Evolutionary conservation across 2,888 invertebrate genomes (phyloP).

Genomic region (Ceraclea dissimilis): DNA sequence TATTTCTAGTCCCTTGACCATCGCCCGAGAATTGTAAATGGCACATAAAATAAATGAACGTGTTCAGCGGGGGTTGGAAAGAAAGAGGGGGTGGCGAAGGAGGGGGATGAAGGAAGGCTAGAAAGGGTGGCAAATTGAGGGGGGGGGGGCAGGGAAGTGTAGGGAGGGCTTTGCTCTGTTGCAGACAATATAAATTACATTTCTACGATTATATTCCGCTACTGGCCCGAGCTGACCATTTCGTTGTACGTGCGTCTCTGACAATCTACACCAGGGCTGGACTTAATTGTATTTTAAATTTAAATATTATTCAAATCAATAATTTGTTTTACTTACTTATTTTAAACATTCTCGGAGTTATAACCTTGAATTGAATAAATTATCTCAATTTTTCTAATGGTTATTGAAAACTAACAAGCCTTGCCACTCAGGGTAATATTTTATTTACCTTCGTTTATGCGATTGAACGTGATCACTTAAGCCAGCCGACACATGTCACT

Average conservation of each 20-base stretch:
- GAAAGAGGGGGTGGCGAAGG: constrained; percentile 8
- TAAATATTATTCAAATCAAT: no score
- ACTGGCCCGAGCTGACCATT: constrained; percentile 29
- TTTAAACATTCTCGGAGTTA: no score
- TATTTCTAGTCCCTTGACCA: constrained; percentile 53
- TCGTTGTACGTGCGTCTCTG: constrained; percentile 19
- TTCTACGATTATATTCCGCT: constrained; percentile 52
- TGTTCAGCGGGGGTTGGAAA: constrained; percentile 23
- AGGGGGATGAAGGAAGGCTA: constrained; percentile 7
- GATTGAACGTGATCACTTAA: no score
- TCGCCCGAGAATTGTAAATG: constrained; percentile 55
- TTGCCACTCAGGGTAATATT: no score
- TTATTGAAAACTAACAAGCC: no score
- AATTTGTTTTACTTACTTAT: no score
- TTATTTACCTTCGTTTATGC: no score
- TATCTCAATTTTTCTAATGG: no score
- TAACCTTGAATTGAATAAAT: no score
- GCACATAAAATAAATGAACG: constrained; percentile 56
- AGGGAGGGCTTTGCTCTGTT: constrained; percentile 47
- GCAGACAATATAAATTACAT: constrained; percentile 55
- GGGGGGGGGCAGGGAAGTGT: constrained; percentile 6
- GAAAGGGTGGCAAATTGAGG: constrained; percentile 3
- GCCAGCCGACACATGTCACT: no score
- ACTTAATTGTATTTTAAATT: constrained; percentile 1
- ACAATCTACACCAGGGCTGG: constrained; percentile 15